phyloP scores from a whole-genome alignment of 2,888 invertebrate genomes.

The Nasonovia ribisnigri region DNA sequence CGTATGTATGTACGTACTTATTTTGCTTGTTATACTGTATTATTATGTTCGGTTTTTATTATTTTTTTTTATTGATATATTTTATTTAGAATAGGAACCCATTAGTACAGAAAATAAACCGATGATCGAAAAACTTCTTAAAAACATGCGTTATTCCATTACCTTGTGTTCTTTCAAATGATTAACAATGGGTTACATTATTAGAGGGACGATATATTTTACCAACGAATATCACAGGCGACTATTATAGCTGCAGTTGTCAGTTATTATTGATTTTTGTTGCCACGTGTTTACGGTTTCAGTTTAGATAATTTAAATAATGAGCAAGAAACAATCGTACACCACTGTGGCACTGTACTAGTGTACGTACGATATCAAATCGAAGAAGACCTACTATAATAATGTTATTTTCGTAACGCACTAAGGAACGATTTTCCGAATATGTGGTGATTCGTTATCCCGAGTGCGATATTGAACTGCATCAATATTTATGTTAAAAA shows the following conservation, averaged over 20 bases:
- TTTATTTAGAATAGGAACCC: constrained; percentile 52
- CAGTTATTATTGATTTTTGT: background rate
- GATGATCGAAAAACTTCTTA: constrained; percentile 50
- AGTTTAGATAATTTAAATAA: background rate
- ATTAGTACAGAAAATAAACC: constrained; percentile 52
- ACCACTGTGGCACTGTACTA: background rate
- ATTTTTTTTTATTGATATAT: constrained; percentile 60
- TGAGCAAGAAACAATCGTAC: background rate
- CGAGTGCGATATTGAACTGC: background rate
- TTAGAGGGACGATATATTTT: background rate
- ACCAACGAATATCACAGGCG: background rate
- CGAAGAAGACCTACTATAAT: background rate
- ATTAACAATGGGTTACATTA: background rate
- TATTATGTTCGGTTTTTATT: constrained; percentile 54
- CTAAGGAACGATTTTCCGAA: background rate
- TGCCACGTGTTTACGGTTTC: background rate
- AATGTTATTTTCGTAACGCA: background rate
- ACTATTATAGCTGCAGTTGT: background rate
- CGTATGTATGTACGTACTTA: background rate
- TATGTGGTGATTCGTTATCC: background rate
- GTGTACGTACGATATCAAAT: background rate
- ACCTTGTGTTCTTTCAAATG: background rate
- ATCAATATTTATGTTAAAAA: background rate
- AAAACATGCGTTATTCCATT: constrained; percentile 8
- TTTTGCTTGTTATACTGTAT: constrained; percentile 59